Evolutionary conservation across 2,797 vertebrate genomes (phyloP).

Genomic region (Chloroceryle amazona): DNA sequence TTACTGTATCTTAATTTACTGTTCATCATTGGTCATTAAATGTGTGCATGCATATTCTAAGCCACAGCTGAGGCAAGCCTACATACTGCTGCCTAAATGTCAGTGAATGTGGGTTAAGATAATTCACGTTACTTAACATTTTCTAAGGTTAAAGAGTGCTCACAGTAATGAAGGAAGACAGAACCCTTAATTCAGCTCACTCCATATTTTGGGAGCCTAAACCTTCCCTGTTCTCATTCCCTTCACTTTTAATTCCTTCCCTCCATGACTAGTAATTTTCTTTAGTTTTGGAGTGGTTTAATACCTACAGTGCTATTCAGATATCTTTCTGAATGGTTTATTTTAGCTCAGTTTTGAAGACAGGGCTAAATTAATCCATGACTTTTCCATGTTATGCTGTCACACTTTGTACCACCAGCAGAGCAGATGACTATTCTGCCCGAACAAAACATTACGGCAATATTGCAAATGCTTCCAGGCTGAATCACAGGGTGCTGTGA

Average conservation of each 20-base stretch:
- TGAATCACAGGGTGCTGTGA: not conserved
- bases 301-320: not conserved
- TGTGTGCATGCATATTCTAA: not conserved
- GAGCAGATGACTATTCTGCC: not conserved
- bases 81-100: not conserved
- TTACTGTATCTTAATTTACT: not conserved
- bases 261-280: not conserved
- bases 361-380: not conserved
- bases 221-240: not conserved
- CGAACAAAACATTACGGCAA: not conserved
- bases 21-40: not conserved
- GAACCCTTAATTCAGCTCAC: not conserved
- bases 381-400: not conserved
- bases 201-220: not conserved
- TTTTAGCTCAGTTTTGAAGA: not conserved
- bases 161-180: not conserved
- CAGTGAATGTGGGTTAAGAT: not conserved
- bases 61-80: not conserved
- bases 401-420: not conserved
- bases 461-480: not conserved
- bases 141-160: not conserved
- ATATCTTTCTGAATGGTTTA: not conserved
- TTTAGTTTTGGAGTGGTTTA: not conserved
- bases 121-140: not conserved
- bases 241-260: not conserved